Conservation (phyloP, 2,113 vertebrate genomes). For the Leptobrachium leishanense region DNA sequence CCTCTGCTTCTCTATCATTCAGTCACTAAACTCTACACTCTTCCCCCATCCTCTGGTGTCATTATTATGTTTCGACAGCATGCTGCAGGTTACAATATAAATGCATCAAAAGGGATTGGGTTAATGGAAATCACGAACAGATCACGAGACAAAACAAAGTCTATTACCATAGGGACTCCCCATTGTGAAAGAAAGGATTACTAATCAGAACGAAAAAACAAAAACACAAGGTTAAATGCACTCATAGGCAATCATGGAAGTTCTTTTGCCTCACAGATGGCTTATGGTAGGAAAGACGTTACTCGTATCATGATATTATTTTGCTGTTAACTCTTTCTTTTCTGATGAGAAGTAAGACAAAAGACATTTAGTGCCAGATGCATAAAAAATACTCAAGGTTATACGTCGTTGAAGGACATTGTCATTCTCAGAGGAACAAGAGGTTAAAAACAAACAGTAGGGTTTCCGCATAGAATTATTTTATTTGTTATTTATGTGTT, state of each 20-base stretch:
- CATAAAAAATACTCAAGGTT: background rate
- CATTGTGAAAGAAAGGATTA: background rate
- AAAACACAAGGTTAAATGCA: background rate
- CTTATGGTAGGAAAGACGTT: background rate
- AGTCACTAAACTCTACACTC: constrained; percentile 22
- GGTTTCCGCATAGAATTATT: background rate
- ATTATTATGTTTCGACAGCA: constrained; percentile 35
- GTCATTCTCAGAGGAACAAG: too few relatives aligned
- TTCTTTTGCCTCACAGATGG: background rate
- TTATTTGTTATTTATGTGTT: background rate
- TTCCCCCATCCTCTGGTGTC: constrained; percentile 24
- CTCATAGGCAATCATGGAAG: background rate
- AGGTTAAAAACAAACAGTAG: too few relatives aligned
- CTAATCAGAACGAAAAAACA: background rate
- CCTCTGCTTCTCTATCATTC: constrained; percentile 20
- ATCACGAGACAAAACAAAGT: background rate
- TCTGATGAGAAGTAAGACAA: background rate
- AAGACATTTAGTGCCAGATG: background rate
- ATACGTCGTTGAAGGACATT: too few relatives aligned
- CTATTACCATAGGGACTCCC: background rate
- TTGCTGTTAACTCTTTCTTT: background rate
- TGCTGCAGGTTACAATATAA: constrained; percentile 31
- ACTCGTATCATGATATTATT: background rate
- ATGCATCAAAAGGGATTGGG: background rate
- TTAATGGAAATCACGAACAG: background rate